Percentiles rank a stretch among this genome's conserved stretches.
Conservation (phyloP, 2,797 vertebrate genomes). For the Anabas testudineus region DNA sequence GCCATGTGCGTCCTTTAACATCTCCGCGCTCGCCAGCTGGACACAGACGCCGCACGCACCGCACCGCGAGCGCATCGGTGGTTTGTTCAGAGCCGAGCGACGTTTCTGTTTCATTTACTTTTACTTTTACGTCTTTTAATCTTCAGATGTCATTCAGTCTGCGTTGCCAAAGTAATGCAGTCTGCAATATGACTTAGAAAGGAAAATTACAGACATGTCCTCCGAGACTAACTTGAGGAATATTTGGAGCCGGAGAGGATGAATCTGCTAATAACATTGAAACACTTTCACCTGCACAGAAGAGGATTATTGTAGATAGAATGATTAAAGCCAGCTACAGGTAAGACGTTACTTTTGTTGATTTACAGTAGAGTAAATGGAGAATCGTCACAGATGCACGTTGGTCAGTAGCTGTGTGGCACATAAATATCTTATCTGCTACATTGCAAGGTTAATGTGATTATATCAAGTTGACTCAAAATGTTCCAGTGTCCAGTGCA, state of each 20-base stretch:
- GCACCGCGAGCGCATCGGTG: conserved; percentile 24
- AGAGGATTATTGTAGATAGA: conserved; percentile 9
- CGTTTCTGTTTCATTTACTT: not conserved
- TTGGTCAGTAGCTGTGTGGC: no score
- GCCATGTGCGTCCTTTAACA: conserved; percentile 34
- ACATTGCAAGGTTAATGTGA: not conserved
- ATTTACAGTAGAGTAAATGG: not conserved
- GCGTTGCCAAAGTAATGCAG: conserved; percentile 10
- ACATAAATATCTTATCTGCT: not conserved
- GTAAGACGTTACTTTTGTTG: conserved; percentile 47
- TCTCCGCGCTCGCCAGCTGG: conserved; percentile 39
- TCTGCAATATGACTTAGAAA: not conserved
- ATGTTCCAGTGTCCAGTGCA: not conserved
- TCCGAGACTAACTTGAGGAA: conserved; percentile 42
- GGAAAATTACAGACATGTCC: conserved; percentile 7
- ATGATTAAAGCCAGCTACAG: conserved; percentile 27
- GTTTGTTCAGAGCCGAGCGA: not conserved
- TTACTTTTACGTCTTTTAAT: no score
- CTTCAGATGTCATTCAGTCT: not conserved
- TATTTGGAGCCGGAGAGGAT: conserved; percentile 24
- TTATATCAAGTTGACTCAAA: not conserved
- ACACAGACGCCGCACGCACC: conserved; percentile 51
- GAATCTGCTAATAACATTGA: conserved; percentile 6
- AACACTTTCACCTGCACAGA: conserved; percentile 11
- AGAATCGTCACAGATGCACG: not conserved